A percentile compares a stretch with the other conserved stretches of the same genome.
Conservation (phyloP, 2,888 invertebrate genomes). For the Itoplectis maculator region DNA sequence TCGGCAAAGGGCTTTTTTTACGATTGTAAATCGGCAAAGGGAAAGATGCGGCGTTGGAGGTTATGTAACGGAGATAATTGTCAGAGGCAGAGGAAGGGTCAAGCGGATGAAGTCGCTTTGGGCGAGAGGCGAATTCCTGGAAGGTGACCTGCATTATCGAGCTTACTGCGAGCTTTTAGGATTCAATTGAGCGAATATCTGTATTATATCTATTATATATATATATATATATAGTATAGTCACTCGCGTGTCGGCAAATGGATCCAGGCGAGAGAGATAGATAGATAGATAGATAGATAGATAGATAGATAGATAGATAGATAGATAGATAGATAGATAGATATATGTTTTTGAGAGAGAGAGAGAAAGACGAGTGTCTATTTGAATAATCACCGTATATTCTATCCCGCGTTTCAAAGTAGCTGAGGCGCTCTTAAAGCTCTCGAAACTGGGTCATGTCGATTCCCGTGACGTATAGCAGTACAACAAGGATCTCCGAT, state of each 20-base stretch:
- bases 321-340: no score
- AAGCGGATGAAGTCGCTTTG: slow-evolving; percentile 1
- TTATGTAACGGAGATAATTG: background rate
- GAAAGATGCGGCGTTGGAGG: background rate
- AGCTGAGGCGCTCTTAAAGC: no score
- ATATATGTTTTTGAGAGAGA: no score
- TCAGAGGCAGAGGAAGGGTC: background rate
- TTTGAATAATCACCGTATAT: no score
- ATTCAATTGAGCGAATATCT: slow-evolving; percentile 1
- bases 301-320: no score
- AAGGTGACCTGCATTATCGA: background rate
- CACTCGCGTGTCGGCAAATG: background rate
- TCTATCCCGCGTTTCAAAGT: no score
- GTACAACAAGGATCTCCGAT: no score
- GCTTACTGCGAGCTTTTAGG: background rate
- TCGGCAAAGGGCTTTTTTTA: no score
- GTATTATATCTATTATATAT: background rate
- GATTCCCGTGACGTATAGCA: no score
- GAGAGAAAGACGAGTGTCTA: no score
- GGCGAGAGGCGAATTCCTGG: background rate
- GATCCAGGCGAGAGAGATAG: background rate
- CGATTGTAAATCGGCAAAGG: background rate
- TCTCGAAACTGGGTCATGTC: no score
- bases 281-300: no score
- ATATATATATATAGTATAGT: background rate